phyloP scores from a whole-genome alignment of 2,888 invertebrate species.

The Danaus chrysippus region DNA sequence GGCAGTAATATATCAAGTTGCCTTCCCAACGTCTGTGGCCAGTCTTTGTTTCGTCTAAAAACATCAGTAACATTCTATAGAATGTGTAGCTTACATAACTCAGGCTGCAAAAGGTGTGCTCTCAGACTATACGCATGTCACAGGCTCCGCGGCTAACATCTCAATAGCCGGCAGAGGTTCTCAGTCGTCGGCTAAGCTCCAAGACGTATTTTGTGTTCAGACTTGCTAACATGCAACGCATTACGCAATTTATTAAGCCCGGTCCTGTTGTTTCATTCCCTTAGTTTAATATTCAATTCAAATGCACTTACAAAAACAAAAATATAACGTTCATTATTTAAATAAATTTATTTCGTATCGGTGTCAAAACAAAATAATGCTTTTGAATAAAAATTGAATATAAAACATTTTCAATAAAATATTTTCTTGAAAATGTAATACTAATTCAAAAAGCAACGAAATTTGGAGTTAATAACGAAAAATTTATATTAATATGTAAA shows the following conservation, averaged over 20 bases:
- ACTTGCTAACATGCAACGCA: conserved; percentile 29
- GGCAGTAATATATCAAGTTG: conserved; percentile 38
- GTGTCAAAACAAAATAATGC: too few species aligned
- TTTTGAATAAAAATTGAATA: too few species aligned
- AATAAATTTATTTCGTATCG: too few species aligned
- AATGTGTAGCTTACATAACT: conserved; percentile 46
- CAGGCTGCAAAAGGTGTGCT: conserved; percentile 46
- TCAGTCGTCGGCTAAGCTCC: conserved; percentile 48
- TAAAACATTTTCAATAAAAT: too few species aligned
- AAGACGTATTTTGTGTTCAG: conserved; percentile 44
- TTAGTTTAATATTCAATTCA: conserved; percentile 18
- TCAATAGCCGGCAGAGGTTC: conserved; percentile 61
- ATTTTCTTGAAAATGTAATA: too few species aligned
- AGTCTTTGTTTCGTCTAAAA: conserved; percentile 40
- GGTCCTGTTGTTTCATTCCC: conserved; percentile 19
- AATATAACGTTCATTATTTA: too few species aligned
- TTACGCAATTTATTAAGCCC: conserved; percentile 29
- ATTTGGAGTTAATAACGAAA: too few species aligned
- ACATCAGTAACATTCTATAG: conserved; percentile 62
- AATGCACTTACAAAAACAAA: conserved; percentile 9
- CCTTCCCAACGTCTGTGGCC: conserved; percentile 40
- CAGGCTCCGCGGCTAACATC: conserved; percentile 56
- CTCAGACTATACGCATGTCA: conserved; percentile 58
- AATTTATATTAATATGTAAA: too few species aligned
- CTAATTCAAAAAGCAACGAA: too few species aligned